phyloP scores from a whole-genome alignment of 2,113 vertebrate genomes.

The Planiliza haematocheilus region DNA sequence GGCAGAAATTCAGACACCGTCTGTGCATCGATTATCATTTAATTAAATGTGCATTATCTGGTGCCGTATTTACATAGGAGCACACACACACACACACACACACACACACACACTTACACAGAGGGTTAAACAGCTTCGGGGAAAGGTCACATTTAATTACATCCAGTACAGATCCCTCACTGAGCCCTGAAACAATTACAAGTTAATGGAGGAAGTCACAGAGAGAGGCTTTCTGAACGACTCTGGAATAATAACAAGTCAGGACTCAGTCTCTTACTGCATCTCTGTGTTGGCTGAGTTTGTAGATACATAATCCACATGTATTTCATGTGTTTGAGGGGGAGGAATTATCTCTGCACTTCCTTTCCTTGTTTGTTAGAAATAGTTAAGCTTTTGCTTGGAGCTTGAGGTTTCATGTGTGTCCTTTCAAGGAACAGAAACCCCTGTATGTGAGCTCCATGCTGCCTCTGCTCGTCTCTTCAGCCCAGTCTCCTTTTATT shows the following conservation, averaged over 20 bases:
- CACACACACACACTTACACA: background rate
- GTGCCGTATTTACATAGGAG: slow-evolving; percentile 41
- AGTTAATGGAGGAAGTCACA: slow-evolving; percentile 69
- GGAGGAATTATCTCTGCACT: too few relatives aligned
- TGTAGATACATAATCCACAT: too few relatives aligned
- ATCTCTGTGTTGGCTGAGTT: too few relatives aligned
- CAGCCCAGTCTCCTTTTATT: slow-evolving; percentile 31
- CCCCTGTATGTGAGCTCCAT: slow-evolving; percentile 4
- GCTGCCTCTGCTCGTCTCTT: slow-evolving; percentile 24
- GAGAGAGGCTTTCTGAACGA: slow-evolving; percentile 50
- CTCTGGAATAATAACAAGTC: slow-evolving; percentile 61
- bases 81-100: slow-evolving; percentile 11
- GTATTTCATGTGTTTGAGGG: background rate
- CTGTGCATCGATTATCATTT: slow-evolving; percentile 53
- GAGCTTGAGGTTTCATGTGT: too few relatives aligned
- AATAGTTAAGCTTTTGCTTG: too few relatives aligned
- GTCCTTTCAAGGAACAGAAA: too few relatives aligned
- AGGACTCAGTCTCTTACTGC: background rate
- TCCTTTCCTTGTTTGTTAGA: too few relatives aligned
- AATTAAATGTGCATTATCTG: slow-evolving; percentile 67
- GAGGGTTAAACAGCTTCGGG: slow-evolving; percentile 53
- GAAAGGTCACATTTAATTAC: slow-evolving; percentile 79
- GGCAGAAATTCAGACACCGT: slow-evolving; percentile 23
- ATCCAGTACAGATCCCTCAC: slow-evolving; percentile 63
- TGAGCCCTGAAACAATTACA: slow-evolving; percentile 69